Percentiles rank a stretch among this genome's conserved stretches.
Evolutionary conservation across 2,888 invertebrate genomes (phyloP).

Genomic region (Sycophila texana): DNA sequence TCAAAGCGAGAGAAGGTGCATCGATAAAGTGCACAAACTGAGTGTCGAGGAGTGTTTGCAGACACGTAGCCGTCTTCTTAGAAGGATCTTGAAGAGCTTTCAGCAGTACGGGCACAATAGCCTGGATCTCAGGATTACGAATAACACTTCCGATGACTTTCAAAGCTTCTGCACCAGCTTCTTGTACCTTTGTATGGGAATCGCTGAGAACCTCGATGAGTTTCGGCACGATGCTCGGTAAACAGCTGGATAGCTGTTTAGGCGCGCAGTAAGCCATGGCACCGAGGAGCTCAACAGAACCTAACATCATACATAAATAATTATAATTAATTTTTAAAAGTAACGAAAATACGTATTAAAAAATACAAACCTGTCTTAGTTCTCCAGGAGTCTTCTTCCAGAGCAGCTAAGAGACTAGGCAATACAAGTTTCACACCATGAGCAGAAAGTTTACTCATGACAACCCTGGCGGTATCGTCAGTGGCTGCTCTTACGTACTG

Average conservation of each 20-base stretch:
- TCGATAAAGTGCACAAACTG: slow-evolving; percentile 99
- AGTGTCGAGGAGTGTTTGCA: slow-evolving; percentile 95
- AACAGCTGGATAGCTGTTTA: slow-evolving; percentile 97
- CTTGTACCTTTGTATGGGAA: slow-evolving; percentile 97
- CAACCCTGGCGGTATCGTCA: slow-evolving; percentile 96
- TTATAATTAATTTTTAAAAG: slow-evolving; percentile 21
- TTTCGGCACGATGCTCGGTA: slow-evolving; percentile 98
- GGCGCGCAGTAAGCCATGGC: slow-evolving; percentile 99
- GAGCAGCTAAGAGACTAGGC: slow-evolving; percentile 92
- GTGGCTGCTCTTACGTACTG: slow-evolving; percentile 97
- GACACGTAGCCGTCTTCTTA: slow-evolving; percentile 92
- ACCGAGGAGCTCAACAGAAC: slow-evolving; percentile 95
- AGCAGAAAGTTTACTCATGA: slow-evolving; percentile 95
- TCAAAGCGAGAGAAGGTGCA: slow-evolving; percentile 97
- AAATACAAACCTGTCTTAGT: slow-evolving; percentile 88
- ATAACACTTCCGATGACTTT: slow-evolving; percentile 98
- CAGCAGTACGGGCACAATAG: slow-evolving; percentile 90
- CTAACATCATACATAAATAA: slow-evolving; percentile 73
- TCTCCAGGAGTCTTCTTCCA: slow-evolving; percentile 99
- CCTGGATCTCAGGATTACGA: slow-evolving; percentile 98
- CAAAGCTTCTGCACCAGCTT: slow-evolving; percentile 96
- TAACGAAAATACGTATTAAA: not conserved
- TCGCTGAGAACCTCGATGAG: slow-evolving; percentile 97
- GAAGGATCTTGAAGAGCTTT: slow-evolving; percentile 97
- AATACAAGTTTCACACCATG: slow-evolving; percentile 98